A percentile compares a stretch with the other conserved stretches of the same genome.
phyloP scores from a whole-genome alignment of 2,797 vertebrate genomes.

The Gambusia yucatana region DNA sequence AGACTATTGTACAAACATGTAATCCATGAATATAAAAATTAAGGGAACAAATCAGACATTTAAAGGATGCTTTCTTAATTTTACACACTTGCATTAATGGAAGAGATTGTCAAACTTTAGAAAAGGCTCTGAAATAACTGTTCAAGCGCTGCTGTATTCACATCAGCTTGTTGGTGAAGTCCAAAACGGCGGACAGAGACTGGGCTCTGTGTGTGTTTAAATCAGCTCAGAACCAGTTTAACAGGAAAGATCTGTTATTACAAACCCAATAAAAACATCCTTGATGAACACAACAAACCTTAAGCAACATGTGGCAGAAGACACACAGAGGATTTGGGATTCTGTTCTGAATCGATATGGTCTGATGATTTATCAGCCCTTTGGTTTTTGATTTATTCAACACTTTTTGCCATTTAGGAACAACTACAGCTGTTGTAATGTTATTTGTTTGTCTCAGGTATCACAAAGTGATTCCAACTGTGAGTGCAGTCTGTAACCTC shows the following conservation, averaged over 20 bases:
- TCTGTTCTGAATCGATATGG: constrained; percentile 5
- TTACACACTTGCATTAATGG: neutral
- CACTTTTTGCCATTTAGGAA: constrained; percentile 20
- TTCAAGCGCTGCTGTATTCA: neutral
- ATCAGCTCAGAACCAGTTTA: constrained; percentile 30
- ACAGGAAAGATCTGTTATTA: constrained; percentile 14
- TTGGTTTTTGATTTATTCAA: neutral
- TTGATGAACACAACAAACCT: constrained; percentile 24
- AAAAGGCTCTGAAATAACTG: neutral
- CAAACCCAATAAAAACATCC: constrained; percentile 12
- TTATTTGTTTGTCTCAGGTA: constrained; percentile 53
- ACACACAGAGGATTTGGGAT: constrained; percentile 3
- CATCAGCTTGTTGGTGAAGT: neutral
- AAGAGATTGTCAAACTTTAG: neutral
- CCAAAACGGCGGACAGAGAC: neutral
- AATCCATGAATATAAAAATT: neutral
- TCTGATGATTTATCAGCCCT: neutral
- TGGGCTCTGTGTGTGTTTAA: constrained; percentile 4
- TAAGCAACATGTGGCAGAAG: constrained; percentile 5
- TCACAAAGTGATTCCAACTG: constrained; percentile 46
- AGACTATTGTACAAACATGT: neutral
- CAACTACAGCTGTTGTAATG: constrained; percentile 1
- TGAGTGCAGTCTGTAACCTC: constrained; percentile 43
- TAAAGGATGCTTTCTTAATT: neutral
- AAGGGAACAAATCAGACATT: neutral